Conservation (phyloP, 2,113 vertebrate species). For the Chionis minor region DNA sequence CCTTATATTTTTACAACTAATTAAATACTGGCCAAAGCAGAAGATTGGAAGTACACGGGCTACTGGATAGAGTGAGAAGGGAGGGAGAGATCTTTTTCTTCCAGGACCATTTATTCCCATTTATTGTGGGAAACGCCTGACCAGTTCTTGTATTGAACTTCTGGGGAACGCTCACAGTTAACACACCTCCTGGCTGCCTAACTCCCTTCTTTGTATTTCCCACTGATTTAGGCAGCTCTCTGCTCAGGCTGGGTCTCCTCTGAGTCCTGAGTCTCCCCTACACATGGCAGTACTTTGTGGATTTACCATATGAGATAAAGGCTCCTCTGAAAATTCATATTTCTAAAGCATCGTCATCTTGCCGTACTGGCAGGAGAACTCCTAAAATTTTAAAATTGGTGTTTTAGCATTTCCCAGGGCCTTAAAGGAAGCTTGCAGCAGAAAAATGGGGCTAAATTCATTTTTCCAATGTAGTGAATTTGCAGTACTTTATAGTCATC, state of each 20-base stretch:
- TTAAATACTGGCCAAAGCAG: neutral
- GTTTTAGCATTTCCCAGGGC: neutral
- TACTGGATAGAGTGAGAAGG: neutral
- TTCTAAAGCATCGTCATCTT: neutral
- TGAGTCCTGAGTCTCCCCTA: neutral
- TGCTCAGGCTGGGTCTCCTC: neutral
- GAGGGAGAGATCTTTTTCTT: neutral
- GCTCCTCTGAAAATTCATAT: neutral
- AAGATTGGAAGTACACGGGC: neutral
- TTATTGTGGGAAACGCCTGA: neutral
- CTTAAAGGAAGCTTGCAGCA: neutral
- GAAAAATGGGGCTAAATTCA: neutral
- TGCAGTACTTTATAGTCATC: neutral
- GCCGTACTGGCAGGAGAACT: neutral
- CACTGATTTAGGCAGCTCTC: neutral
- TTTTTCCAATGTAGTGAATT: neutral
- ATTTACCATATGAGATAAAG: neutral
- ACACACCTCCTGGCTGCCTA: neutral
- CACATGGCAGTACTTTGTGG: rapidly evolving
- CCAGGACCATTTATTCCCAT: too few species aligned
- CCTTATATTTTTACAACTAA: neutral
- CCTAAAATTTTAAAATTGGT: neutral
- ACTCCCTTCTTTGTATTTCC: neutral
- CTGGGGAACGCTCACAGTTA: neutral
- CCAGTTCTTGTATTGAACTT: neutral